These are phyloP conservation scores for Rotaria macrura DNA, from an alignment of 2,888 invertebrate species.

Conservation along the genomic window DNA sequence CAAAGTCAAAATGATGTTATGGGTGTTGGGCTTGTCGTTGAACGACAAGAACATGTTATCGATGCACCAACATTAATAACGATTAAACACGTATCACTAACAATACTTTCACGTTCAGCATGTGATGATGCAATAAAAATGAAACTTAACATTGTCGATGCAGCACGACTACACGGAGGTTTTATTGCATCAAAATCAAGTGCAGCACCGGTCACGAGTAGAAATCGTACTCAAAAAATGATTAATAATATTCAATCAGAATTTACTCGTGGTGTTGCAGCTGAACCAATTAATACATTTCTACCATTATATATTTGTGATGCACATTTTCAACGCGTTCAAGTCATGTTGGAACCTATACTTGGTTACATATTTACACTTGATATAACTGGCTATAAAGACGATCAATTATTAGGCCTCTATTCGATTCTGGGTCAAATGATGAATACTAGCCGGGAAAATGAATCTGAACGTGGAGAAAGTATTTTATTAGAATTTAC, in stretches of 20 bases:
- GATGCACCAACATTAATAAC: slow-evolving; percentile 39
- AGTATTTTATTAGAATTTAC: not conserved
- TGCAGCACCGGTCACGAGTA: slow-evolving; percentile 30
- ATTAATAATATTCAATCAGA: not conserved
- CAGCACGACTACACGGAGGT: slow-evolving; percentile 37
- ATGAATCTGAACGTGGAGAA: not conserved
- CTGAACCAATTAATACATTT: slow-evolving; percentile 41
- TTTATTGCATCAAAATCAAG: slow-evolving; percentile 36
- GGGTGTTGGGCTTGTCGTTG: slow-evolving; percentile 39
- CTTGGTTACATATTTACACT: slow-evolving; percentile 6
- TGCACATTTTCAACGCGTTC: slow-evolving; percentile 39
- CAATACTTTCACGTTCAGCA: not conserved
- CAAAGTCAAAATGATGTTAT: slow-evolving; percentile 37
- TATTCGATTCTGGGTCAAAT: not conserved
- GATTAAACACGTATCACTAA: slow-evolving; percentile 21
- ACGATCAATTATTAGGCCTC: slow-evolving; percentile 9
- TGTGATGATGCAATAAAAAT: slow-evolving; percentile 21
- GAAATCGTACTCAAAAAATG: too few species aligned
- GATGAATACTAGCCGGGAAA: not conserved
- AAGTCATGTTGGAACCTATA: slow-evolving; percentile 35
- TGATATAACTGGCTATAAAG: slow-evolving; percentile 6
- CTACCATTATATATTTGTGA: slow-evolving; percentile 38
- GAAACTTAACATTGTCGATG: slow-evolving; percentile 38
- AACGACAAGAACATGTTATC: slow-evolving; percentile 38
- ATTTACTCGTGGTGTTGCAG: slow-evolving; percentile 37